A percentile compares a stretch with the other conserved stretches of the same genome.
phyloP scores from a whole-genome alignment of 2,797 vertebrate genomes.

The Sebastiscus tertius region DNA sequence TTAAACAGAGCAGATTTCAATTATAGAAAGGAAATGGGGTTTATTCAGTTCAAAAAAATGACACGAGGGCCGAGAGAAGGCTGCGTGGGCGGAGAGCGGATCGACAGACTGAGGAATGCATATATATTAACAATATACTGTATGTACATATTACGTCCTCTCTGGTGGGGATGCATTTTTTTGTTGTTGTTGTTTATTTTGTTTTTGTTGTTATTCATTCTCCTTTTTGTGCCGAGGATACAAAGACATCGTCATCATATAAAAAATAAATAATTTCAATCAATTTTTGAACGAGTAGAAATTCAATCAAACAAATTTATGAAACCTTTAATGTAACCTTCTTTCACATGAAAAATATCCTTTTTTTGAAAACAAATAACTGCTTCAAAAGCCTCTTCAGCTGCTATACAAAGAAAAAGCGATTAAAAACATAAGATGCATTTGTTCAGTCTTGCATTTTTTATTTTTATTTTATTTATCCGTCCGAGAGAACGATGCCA shows the following conservation, averaged over 20 bases:
- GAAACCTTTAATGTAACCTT: neutral
- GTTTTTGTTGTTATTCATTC: no score
- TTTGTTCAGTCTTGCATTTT: no score
- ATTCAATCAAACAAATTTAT: no score
- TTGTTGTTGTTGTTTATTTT: no score
- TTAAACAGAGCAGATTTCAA: slow-evolving; percentile 10
- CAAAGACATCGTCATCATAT: neutral
- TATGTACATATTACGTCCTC: neutral
- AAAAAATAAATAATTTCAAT: neutral
- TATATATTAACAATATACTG: neutral
- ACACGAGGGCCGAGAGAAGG: neutral
- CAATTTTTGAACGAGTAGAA: neutral
- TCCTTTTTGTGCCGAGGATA: no score
- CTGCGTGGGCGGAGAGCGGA: neutral
- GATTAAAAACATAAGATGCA: no score
- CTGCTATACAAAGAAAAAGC: no score
- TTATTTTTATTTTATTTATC: no score
- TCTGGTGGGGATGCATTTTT: no score
- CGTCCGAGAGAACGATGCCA: no score
- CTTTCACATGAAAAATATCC: neutral
- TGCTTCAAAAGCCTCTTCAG: no score
- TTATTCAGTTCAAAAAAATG: neutral
- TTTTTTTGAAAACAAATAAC: no score
- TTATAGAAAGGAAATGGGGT: slow-evolving; percentile 14
- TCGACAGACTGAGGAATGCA: neutral